Conservation (phyloP, 92 coral and sea anemone genomes). For the Nematostella vectensis region DNA sequence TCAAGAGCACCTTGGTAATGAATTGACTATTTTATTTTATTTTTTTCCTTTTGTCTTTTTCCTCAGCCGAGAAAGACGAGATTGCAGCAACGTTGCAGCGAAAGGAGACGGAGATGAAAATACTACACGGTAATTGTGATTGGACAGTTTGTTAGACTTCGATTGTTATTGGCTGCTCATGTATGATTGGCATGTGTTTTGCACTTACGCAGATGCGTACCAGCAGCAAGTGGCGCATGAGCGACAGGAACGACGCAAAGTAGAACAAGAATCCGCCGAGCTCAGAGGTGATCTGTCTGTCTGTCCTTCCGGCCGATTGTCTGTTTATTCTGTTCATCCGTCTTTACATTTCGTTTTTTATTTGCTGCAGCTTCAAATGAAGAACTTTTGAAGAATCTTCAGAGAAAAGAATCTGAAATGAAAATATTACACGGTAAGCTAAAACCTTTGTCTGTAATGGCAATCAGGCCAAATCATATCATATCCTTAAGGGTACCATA, state of each 20-base stretch:
- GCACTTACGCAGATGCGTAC: conserved; percentile 54
- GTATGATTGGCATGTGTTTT: neutral
- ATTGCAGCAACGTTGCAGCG: conserved; percentile 55
- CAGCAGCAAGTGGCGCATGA: conserved; percentile 60
- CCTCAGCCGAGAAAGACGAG: conserved; percentile 59
- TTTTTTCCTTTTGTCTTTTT: too few relatives aligned
- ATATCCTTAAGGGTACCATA: neutral
- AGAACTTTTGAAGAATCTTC: conserved; percentile 51
- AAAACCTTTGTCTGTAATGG: neutral
- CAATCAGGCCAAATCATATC: too few relatives aligned
- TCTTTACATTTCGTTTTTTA: neutral
- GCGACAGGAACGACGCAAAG: conserved; percentile 40
- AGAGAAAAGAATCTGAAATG: conserved; percentile 79
- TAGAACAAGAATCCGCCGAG: conserved; percentile 53
- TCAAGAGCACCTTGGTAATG: too few relatives aligned
- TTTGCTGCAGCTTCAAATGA: conserved; percentile 46
- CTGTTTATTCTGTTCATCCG: neutral
- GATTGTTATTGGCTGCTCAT: neutral
- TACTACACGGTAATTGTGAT: conserved; percentile 67
- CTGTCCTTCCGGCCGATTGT: neutral
- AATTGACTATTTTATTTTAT: too few relatives aligned
- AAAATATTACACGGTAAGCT: conserved; percentile 67
- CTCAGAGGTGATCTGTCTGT: conserved; percentile 35
- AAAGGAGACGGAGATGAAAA: conserved; percentile 71
- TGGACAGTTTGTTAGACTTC: neutral